phyloP scores from a whole-genome alignment of 92 coral and sea anemone species.

The Actinostola sp. region DNA sequence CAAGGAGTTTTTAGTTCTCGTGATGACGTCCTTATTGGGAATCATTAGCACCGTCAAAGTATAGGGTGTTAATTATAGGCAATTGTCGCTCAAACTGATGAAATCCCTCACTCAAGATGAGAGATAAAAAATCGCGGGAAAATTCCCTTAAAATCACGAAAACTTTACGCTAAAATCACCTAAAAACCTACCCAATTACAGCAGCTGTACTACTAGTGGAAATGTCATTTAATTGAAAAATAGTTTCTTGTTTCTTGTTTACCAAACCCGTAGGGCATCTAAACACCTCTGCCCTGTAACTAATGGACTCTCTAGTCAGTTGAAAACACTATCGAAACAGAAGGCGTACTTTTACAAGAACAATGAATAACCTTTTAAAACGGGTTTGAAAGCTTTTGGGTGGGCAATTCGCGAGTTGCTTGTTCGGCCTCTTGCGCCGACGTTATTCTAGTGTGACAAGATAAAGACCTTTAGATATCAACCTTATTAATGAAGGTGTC shows the following conservation, averaged over 20 bases:
- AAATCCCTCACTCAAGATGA: neutral
- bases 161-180: neutral
- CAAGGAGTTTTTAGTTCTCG: neutral
- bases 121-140: neutral
- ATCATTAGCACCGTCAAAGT: neutral
- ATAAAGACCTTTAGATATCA: conserved; percentile 1
- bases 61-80: conserved; percentile 8
- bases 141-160: neutral
- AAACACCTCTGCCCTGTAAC: neutral
- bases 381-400: neutral
- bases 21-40: neutral
- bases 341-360: neutral
- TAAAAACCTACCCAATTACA: neutral
- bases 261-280: neutral
- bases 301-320: conserved; percentile 18
- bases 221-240: neutral
- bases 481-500: neutral
- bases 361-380: neutral
- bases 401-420: neutral
- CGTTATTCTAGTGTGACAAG: neutral
- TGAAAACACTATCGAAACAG: neutral
- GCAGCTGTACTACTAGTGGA: neutral
- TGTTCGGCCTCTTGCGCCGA: conserved; percentile 12
- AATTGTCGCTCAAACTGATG: neutral
- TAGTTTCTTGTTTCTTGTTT: conserved; percentile 2